Conservation (phyloP, 1,140 invertebrate species). For the Drosophila hydei region DNA sequence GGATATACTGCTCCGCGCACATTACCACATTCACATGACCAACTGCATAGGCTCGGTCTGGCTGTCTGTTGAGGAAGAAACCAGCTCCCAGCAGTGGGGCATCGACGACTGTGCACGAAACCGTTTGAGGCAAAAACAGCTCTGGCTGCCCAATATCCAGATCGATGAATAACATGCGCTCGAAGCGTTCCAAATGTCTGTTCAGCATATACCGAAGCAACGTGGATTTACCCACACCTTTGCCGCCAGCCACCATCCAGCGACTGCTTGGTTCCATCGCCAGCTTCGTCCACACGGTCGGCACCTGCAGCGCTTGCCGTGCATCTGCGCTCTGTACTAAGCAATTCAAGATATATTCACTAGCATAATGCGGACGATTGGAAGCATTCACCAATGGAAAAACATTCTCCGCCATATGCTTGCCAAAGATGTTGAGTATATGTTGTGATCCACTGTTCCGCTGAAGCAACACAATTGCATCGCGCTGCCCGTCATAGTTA, state of each 20-base stretch:
- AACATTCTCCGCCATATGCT: constrained; percentile 83
- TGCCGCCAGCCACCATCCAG: constrained; percentile 87
- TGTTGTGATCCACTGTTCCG: constrained; percentile 52
- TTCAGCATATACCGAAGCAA: constrained; percentile 88
- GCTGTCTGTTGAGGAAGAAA: constrained; percentile 83
- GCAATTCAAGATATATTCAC: constrained; percentile 72
- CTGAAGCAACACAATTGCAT: constrained; percentile 74
- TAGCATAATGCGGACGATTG: constrained; percentile 54
- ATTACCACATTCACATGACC: constrained; percentile 85
- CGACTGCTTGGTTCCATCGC: constrained; percentile 47
- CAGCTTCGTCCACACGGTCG: constrained; percentile 72
- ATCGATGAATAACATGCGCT: constrained; percentile 87
- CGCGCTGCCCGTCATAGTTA: constrained; percentile 43
- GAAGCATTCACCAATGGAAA: constrained; percentile 75
- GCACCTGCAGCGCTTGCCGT: constrained; percentile 61
- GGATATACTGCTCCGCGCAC: constrained; percentile 85
- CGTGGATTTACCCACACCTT: constrained; percentile 91
- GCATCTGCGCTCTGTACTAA: constrained; percentile 50
- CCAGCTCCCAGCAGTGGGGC: constrained; percentile 89
- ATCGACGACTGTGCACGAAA: constrained; percentile 87
- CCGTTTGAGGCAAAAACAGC: constrained; percentile 88
- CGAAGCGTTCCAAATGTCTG: constrained; percentile 84
- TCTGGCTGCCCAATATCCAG: constrained; percentile 92
- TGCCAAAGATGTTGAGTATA: constrained; percentile 53
- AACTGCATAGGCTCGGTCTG: constrained; percentile 83